Base-by-base conservation (phyloP, 2,113 vertebrate genomes). In the Glaucidium brasilianum region DNA sequence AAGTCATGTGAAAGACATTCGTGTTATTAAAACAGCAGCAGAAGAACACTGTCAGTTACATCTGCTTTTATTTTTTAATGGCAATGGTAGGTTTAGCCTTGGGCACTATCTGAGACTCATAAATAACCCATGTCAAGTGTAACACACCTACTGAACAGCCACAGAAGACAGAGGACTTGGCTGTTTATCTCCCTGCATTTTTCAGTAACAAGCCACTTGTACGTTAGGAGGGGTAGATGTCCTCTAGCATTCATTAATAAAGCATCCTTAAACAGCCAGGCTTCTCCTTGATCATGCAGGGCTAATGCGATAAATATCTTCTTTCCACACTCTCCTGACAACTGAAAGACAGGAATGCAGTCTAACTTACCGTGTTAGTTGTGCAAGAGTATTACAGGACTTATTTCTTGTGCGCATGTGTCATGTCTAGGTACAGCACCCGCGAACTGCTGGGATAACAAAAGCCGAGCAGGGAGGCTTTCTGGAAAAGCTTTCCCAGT, bases 161-260 rank as follows among this genome's bases (percentile, higher is more conserved):
- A 64, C 91, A 71, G 83, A 90, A 96, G 94, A 88, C 92, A 80
- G 94, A 93, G 76, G 92, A 94, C 91, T 72, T 50, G 92, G 94
- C 94, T 96, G 85, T 96, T 96, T 96, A 96, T 91, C 93, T 95
- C 91, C 80, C 84, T 95, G 94, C 94, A 94, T 95, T 97, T 96
- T 95, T 97, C 91, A 94, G 96, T 88, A 91, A 92, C 60, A 2
- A 96, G 92, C 90, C 88, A 71, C 92, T 92, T 29, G 64, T 86
- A 78, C 20, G 0, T 94, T 94, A 92, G 94, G 94, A 96, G 96
- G 91, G 94, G 95, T 94, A 63, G 94, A 96, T 96, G 94, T 96
- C 94, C 96, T 96, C 94, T 90, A 94, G 96, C 92, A 85, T 92
- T 96, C 96, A 96, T 97, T 97, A 94, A 96, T 97, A 96, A 97